phyloP scores from a whole-genome alignment of 1,140 invertebrate species.

The Oscheius sp. region DNA sequence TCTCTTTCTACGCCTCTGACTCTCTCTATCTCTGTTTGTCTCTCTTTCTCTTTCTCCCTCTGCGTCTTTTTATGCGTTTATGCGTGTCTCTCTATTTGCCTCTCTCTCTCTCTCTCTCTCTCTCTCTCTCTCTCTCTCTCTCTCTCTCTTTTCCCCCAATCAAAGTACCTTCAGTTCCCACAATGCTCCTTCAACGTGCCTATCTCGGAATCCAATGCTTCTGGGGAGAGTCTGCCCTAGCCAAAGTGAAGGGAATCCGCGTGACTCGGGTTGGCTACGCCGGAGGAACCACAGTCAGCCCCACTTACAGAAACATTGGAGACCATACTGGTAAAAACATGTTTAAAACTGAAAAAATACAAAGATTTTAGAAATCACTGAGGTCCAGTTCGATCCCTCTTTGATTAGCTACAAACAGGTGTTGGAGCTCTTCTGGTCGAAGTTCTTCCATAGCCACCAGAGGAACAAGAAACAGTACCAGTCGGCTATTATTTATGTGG shows the following conservation, averaged over 20 bases:
- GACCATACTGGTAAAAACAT: constrained; percentile 71
- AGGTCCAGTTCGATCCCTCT: constrained; percentile 82
- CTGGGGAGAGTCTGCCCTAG: constrained; percentile 88
- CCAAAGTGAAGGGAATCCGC: constrained; percentile 76
- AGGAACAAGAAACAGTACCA: constrained; percentile 85
- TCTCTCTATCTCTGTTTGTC: too few relatives aligned
- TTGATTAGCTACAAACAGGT: constrained; percentile 74
- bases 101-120: neutral
- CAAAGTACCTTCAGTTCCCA: neutral
- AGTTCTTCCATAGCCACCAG: constrained; percentile 81
- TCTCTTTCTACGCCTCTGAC: too few relatives aligned
- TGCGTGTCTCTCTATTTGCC: neutral
- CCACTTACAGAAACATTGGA: constrained; percentile 73
- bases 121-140: neutral
- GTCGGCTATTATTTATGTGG: constrained; percentile 85
- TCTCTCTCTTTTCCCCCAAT: neutral
- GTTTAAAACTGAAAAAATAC: constrained; percentile 13
- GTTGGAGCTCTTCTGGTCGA: constrained; percentile 82
- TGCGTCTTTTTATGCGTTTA: too few relatives aligned
- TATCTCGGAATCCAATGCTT: constrained; percentile 95
- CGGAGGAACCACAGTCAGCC: constrained; percentile 76
- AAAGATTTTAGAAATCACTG: constrained; percentile 75
- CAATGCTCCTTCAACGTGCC: constrained; percentile 63
- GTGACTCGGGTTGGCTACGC: constrained; percentile 90
- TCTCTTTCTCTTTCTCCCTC: too few relatives aligned